Conservation (phyloP, 1,140 invertebrate species). For the Pseudachorutes palmiensis region DNA sequence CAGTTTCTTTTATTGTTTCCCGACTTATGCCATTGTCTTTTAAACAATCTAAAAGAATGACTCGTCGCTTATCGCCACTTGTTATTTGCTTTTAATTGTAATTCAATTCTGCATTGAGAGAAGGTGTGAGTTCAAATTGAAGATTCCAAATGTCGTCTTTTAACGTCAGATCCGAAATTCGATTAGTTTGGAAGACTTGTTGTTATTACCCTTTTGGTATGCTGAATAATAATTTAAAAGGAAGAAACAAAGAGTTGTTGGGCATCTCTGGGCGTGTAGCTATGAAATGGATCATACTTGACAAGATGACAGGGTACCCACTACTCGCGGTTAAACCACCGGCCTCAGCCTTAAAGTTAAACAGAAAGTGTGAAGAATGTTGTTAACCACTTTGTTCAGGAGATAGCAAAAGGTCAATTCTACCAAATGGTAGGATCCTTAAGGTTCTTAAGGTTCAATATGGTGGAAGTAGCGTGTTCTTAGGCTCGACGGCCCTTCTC, state of each 20-base stretch:
- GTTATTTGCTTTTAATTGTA: not conserved
- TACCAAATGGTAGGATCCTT: too few species aligned
- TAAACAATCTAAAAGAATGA: constrained; percentile 1
- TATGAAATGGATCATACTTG: constrained; percentile 34
- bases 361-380: constrained; percentile 6
- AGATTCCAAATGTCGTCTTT: too few species aligned
- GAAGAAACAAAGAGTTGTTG: not conserved
- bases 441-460: too few species aligned
- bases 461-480: too few species aligned
- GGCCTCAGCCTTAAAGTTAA: not conserved
- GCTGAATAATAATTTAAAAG: not conserved
- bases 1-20: not conserved
- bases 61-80: too few species aligned
- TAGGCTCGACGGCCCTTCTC: not conserved
- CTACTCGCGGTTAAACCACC: not conserved
- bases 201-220: not conserved
- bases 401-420: too few species aligned
- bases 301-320: constrained; percentile 29
- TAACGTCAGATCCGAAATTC: not conserved
- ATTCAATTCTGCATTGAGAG: not conserved
- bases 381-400: not conserved
- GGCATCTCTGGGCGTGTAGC: constrained; percentile 19
- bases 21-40: constrained; percentile 7
- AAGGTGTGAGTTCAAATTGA: too few species aligned
- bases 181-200: not conserved